Conservation (phyloP, 2,888 invertebrate genomes). For the Hoplodrina ambigua region DNA sequence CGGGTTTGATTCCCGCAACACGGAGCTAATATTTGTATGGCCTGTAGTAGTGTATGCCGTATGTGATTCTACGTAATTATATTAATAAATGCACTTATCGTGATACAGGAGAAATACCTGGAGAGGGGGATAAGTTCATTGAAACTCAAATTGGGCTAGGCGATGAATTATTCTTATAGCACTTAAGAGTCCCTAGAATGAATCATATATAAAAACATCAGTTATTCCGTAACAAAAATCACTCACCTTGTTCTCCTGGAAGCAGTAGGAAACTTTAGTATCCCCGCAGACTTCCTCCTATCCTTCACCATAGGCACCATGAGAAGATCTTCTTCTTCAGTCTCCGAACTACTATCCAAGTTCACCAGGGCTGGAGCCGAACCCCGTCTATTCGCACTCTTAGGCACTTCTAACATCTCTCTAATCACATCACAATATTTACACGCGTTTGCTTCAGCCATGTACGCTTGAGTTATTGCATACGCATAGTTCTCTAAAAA, state of each 20-base stretch:
- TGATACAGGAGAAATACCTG: too few species aligned
- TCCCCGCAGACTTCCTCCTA: constrained; percentile 90
- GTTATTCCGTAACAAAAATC: too few species aligned
- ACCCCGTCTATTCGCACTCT: constrained; percentile 83
- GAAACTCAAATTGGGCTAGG: background rate
- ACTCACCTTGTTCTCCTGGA: constrained; percentile 85
- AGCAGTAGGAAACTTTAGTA: constrained; percentile 82
- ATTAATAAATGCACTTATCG: too few species aligned
- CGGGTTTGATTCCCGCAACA: too few species aligned
- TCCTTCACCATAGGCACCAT: constrained; percentile 85
- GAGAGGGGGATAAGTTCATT: too few species aligned
- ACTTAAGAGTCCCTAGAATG: background rate
- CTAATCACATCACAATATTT: constrained; percentile 88
- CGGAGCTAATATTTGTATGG: too few species aligned
- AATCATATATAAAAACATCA: too few species aligned
- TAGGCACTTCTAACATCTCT: constrained; percentile 85
- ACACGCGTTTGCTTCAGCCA: constrained; percentile 83
- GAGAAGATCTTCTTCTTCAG: constrained; percentile 84
- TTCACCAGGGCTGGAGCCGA: constrained; percentile 91
- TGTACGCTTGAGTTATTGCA: constrained; percentile 85
- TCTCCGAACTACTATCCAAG: constrained; percentile 84
- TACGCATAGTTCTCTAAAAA: constrained; percentile 88
- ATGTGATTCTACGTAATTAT: too few species aligned
- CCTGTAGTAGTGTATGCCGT: too few species aligned
- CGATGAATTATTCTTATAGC: background rate